A percentile compares a stretch with the other conserved stretches of the same genome.
These are phyloP conservation scores for Bubo bubo DNA, from an alignment of 2,113 vertebrate species.

Conservation along the genomic window DNA sequence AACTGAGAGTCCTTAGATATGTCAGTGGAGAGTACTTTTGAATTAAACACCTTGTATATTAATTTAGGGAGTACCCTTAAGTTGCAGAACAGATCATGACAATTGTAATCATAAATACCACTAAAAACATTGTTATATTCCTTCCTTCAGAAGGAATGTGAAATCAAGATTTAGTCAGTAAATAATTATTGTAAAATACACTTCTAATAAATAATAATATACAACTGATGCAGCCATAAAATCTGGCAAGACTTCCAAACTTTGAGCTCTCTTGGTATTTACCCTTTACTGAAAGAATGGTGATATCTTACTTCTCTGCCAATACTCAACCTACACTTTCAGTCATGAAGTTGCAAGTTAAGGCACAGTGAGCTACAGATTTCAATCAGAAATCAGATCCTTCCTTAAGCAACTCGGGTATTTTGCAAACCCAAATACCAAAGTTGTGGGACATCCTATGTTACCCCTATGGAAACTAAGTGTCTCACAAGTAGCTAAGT, in stretches of 20 bases:
- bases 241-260: not conserved
- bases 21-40: not conserved
- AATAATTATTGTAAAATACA: not conserved
- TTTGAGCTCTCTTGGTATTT: not conserved
- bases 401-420: not conserved
- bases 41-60: not conserved
- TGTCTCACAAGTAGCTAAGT: not conserved
- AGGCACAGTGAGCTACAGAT: not conserved
- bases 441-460: not conserved
- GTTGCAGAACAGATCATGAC: not conserved
- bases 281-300: not conserved
- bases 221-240: not conserved
- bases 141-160: not conserved
- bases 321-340: not conserved
- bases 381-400: not conserved
- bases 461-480: not conserved
- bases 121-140: not conserved
- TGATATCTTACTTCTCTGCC: not conserved
- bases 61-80: not conserved
- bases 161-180: not conserved
- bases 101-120: not conserved
- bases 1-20: not conserved
- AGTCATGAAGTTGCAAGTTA: not conserved
- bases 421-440: not conserved
- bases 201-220: not conserved